Evolutionary conservation across 2,888 invertebrate species (phyloP).

Genomic region (Plagodis pulveraria): DNA sequence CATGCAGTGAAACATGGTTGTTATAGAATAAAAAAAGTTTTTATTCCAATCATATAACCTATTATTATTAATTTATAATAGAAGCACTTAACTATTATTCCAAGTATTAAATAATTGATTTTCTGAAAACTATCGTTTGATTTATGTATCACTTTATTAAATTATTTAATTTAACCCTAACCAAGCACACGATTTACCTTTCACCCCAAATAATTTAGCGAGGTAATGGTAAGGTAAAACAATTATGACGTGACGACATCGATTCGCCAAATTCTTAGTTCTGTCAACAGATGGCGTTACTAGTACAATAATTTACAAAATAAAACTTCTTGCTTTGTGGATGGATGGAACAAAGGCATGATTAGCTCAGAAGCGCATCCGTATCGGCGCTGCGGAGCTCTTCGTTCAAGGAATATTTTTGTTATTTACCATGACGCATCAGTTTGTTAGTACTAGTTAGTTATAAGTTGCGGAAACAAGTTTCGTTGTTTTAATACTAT

Average conservation of each 20-base stretch:
- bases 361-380: not conserved
- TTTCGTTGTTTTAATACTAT: not conserved
- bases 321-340: conserved; percentile 21
- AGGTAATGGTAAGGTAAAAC: not conserved
- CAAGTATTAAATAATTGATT: no score
- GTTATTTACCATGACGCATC: conserved; percentile 16
- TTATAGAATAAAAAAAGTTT: no score
- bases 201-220: not conserved
- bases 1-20: no score
- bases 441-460: not conserved
- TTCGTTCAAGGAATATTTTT: conserved; percentile 18
- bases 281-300: conserved; percentile 44
- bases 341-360: conserved; percentile 22
- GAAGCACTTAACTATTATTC: no score
- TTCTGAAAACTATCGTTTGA: no score
- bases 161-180: not conserved
- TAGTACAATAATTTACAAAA: conserved; percentile 7
- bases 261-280: conserved; percentile 11
- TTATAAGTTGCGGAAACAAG: conserved; percentile 30
- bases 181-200: not conserved
- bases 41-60: no score
- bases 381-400: conserved; percentile 2
- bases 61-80: no score
- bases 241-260: no score
- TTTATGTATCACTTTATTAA: no score